phyloP scores from a whole-genome alignment of 2,797 vertebrate genomes.

The Notoglanidium macrostoma region DNA sequence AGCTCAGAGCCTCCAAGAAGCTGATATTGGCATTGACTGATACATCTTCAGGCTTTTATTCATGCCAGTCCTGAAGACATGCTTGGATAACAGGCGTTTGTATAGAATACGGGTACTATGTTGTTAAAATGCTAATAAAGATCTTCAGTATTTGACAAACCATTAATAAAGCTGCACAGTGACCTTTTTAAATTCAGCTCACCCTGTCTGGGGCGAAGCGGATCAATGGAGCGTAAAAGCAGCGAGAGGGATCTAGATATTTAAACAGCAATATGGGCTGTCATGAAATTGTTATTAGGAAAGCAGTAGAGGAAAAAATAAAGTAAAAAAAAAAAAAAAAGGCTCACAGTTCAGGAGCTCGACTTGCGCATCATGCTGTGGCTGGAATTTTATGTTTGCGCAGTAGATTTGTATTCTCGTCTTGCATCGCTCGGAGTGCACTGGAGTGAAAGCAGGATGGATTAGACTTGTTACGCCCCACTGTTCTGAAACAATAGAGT shows the following conservation, averaged over 20 bases:
- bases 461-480: constrained; percentile 26
- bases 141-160: constrained; percentile 61
- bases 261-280: constrained; percentile 51
- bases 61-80: constrained; percentile 20
- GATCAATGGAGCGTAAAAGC: constrained; percentile 68
- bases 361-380: background rate
- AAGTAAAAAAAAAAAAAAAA: constrained; percentile 26
- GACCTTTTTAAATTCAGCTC: constrained; percentile 63
- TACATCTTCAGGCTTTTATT: constrained; percentile 27
- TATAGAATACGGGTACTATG: constrained; percentile 18
- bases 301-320: constrained; percentile 32
- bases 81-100: constrained; percentile 46
- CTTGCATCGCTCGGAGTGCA: background rate
- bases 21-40: background rate
- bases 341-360: constrained; percentile 46
- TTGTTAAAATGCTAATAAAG: constrained; percentile 55
- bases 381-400: constrained; percentile 26
- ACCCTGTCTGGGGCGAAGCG: constrained; percentile 58
- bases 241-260: constrained; percentile 49
- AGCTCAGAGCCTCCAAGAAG: background rate
- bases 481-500: constrained; percentile 20
- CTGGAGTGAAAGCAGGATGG: constrained; percentile 36
- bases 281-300: constrained; percentile 47
- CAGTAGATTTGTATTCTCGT: constrained; percentile 40
- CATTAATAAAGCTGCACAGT: constrained; percentile 61